phyloP scores from a whole-genome alignment of 1,140 invertebrate species.

The Papilio helenus region DNA sequence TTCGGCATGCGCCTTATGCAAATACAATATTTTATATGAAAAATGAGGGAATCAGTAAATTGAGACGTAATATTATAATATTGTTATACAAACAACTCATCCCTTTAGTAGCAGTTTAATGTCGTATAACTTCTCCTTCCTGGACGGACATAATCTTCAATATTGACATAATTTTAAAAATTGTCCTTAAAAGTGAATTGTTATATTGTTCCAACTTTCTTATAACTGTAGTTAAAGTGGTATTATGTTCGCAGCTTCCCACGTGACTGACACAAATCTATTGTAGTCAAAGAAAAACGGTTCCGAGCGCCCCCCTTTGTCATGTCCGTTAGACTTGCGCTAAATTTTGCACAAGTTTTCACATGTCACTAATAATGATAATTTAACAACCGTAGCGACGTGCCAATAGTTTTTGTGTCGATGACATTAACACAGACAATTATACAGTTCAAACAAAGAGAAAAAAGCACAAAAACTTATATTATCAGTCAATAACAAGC shows the following conservation, averaged over 20 bases:
- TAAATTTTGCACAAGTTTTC: slow-evolving; percentile 20
- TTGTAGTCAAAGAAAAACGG: slow-evolving; percentile 22
- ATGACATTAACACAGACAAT: not conserved
- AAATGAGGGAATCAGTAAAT: not conserved
- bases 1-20: not conserved
- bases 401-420: not conserved
- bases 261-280: slow-evolving; percentile 24
- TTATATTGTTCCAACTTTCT: not conserved
- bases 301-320: not conserved
- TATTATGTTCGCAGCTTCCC: not conserved
- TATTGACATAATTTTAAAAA: not conserved
- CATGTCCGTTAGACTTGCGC: slow-evolving; percentile 7
- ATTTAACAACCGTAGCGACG: not conserved
- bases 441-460: not conserved
- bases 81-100: too few relatives aligned
- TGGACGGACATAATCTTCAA: not conserved
- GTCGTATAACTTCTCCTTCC: too few relatives aligned
- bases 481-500: not conserved
- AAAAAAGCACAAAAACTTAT: not conserved
- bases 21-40: not conserved
- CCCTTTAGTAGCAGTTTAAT: too few relatives aligned
- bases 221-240: slow-evolving; percentile 19
- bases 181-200: slow-evolving; percentile 1
- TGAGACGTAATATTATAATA: not conserved
- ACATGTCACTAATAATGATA: slow-evolving; percentile 12